These are phyloP conservation scores for Drosophila virilis DNA, from an alignment of 1,140 invertebrate species.

Conservation along the genomic window DNA sequence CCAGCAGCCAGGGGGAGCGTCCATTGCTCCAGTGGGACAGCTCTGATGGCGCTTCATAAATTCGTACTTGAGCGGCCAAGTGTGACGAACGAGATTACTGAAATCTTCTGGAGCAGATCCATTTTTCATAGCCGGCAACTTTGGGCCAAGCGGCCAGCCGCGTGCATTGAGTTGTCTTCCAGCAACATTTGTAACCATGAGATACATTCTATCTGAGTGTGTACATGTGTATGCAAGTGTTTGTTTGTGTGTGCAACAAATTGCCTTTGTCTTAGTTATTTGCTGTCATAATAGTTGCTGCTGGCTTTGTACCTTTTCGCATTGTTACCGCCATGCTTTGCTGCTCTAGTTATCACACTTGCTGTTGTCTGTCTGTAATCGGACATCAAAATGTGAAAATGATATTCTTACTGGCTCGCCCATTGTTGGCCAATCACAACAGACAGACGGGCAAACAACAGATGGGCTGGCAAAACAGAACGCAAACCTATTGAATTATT, in stretches of 20 bases:
- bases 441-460: neutral
- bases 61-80: conserved; percentile 84
- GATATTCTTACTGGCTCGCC: conserved; percentile 53
- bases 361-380: conserved; percentile 55
- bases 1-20: neutral
- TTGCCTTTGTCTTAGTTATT: conserved; percentile 69
- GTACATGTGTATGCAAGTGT: conserved; percentile 35
- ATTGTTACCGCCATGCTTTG: conserved; percentile 63
- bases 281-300: conserved; percentile 77
- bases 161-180: conserved; percentile 64
- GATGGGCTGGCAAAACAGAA: conserved; percentile 33
- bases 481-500: conserved; percentile 46
- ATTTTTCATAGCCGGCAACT: conserved; percentile 81
- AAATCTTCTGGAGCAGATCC: conserved; percentile 84
- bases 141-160: conserved; percentile 42
- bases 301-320: conserved; percentile 67
- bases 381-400: conserved; percentile 80
- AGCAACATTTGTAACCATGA: conserved; percentile 54
- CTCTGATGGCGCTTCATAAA: conserved; percentile 72
- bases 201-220: conserved; percentile 6
- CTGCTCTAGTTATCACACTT: conserved; percentile 71
- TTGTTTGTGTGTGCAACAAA: conserved; percentile 72
- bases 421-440: conserved; percentile 72
- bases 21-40: conserved; percentile 33
- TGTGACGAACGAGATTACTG: conserved; percentile 84